Conservation (phyloP, 2,888 invertebrate species). For the Cataglyphis cursor region DNA sequence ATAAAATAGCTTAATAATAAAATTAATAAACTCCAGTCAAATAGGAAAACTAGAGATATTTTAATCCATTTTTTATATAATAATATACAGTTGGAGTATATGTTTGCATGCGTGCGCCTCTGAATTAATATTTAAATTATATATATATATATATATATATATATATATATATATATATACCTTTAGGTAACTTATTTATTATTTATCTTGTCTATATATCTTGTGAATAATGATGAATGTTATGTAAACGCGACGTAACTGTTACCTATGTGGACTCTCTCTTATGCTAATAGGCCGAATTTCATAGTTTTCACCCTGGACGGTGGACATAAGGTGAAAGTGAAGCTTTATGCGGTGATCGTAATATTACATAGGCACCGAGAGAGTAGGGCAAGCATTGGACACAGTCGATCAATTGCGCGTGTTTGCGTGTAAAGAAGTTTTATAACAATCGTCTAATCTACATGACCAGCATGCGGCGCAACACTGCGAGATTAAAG, state of each 20-base stretch:
- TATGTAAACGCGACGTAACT: conserved; percentile 10
- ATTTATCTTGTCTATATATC: background rate
- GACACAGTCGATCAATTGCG: conserved; percentile 41
- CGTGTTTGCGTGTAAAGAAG: conserved; percentile 37
- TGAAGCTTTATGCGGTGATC: conserved; percentile 57
- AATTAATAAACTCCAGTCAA: background rate
- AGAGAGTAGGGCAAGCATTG: conserved; percentile 56
- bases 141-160: background rate
- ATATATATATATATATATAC: background rate
- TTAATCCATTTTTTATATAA: background rate
- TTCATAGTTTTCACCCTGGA: conserved; percentile 55
- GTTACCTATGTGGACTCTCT: conserved; percentile 61
- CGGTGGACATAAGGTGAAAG: conserved; percentile 64
- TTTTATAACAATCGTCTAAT: conserved; percentile 44
- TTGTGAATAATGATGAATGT: conserved; percentile 29
- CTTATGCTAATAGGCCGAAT: conserved; percentile 68
- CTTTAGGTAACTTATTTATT: background rate
- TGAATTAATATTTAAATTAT: background rate
- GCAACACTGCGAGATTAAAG: conserved; percentile 18
- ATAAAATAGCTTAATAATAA: background rate
- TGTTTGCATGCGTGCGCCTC: background rate
- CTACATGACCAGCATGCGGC: background rate
- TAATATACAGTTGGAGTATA: background rate
- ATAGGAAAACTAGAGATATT: background rate
- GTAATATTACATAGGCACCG: conserved; percentile 44